Base-by-base conservation (phyloP, 2,113 vertebrate genomes). In the Hyperopisus bebe region DNA sequence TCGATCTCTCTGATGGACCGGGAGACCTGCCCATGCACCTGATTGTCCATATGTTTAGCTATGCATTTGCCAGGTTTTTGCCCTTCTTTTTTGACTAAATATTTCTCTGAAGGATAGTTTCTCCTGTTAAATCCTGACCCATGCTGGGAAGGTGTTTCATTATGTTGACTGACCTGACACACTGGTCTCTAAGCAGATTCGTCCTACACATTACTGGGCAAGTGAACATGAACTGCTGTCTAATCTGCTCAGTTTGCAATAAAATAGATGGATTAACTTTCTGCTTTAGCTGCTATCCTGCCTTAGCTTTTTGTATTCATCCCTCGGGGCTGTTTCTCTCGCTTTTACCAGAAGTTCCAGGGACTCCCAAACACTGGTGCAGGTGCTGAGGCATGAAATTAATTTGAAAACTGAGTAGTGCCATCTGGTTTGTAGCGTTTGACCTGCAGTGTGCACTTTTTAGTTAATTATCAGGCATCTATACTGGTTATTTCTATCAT, bases 321-420 rank as follows among this genome's bases (percentile, higher is more conserved):
- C 50, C 48, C 88, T 44, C 35, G 42, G 62, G 80, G 19, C 5
- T 48, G 48, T 42, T 15, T 31, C 15, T 39, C 27, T 47, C 11
- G 3, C 50, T 3, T 87, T 47, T 51, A 5, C 10, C 13, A 39
- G 50, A 13, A 39, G 13, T 31, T 31, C 5, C 47, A 55, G 47
- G 1, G 13, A 11, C n/a, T 51, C 48, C 7, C 27, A 87, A 35
- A 24, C 24, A 48, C 42, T 50, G 46, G 83, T 13, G 80, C 7
- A n/a, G 5, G 8, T 53, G 39, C 11, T n/a, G 24, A 2, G 39
- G 70, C 48, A 46, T 6, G 44, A 82, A 31, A 58, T n/a, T 17
- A 5, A 13, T 90, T 55, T 17, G 85, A 21, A 87, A 17, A 55
- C 82, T 48, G 55, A 47, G n/a, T 90, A 47, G n/a, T 58, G 88